phyloP scores from a whole-genome alignment of 2,888 invertebrate genomes.

The Ochropleura leucogaster region DNA sequence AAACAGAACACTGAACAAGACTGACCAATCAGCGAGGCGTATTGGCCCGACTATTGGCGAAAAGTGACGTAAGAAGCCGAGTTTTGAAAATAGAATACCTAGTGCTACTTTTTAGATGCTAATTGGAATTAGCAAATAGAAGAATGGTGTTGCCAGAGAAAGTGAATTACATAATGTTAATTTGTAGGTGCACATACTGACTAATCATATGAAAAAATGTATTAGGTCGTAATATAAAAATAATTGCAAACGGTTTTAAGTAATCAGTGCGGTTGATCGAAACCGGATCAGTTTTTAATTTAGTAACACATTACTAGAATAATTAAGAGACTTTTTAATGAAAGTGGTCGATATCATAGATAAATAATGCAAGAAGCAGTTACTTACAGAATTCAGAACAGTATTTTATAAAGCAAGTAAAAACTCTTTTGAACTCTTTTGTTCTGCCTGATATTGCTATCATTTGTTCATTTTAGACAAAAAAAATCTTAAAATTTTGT shows the following conservation, averaged over 20 bases:
- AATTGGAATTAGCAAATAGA: slow-evolving; percentile 83
- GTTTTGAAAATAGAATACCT: slow-evolving; percentile 73
- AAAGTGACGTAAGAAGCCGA: slow-evolving; percentile 54
- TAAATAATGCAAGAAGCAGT: background rate
- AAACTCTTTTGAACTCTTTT: too few relatives aligned
- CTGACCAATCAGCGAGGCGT: slow-evolving; percentile 31
- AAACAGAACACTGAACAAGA: slow-evolving; percentile 33
- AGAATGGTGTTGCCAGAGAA: slow-evolving; percentile 78
- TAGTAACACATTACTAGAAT: slow-evolving; percentile 21
- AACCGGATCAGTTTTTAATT: slow-evolving; percentile 40
- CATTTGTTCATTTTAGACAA: too few relatives aligned
- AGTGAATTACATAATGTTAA: slow-evolving; percentile 80
- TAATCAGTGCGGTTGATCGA: slow-evolving; percentile 35
- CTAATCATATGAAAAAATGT: slow-evolving; percentile 72
- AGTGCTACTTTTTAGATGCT: slow-evolving; percentile 79
- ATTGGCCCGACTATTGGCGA: slow-evolving; percentile 37
- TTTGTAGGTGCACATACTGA: slow-evolving; percentile 68
- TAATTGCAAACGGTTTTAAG: slow-evolving; percentile 51
- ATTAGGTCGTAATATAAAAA: slow-evolving; percentile 40
- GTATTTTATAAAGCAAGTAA: background rate
- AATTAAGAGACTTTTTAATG: slow-evolving; percentile 34
- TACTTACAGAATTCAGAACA: background rate
- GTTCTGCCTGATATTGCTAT: too few relatives aligned
- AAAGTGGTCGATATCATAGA: slow-evolving; percentile 14
- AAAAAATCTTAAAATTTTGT: too few relatives aligned